Evolutionary conservation across 2,888 invertebrate species (phyloP).

Genomic region (Heteromurus nitidus): DNA sequence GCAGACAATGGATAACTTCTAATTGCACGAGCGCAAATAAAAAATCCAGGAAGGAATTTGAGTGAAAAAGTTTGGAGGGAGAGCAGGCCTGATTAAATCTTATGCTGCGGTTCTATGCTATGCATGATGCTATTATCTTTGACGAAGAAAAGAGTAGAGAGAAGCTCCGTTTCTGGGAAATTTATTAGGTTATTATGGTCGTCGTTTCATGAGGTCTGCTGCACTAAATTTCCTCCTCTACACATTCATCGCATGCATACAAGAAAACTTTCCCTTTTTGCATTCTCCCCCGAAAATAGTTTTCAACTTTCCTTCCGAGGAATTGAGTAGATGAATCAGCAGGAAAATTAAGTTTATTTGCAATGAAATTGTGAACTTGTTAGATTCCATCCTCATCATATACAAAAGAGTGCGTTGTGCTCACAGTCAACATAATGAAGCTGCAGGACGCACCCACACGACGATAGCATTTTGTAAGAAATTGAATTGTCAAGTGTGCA

Average conservation of each 20-base stretch:
- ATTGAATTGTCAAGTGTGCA: too few relatives aligned
- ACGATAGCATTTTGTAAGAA: too few relatives aligned
- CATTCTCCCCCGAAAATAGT: too few relatives aligned
- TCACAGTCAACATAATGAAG: too few relatives aligned
- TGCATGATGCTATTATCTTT: constrained; percentile 2
- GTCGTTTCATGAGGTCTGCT: constrained; percentile 12
- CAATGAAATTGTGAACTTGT: neutral
- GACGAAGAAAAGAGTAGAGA: constrained; percentile 23
- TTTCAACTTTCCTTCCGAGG: neutral
- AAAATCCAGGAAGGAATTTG: constrained; percentile 33
- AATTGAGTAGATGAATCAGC: neutral
- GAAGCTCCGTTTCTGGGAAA: constrained; percentile 25
- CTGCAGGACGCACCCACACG: too few relatives aligned
- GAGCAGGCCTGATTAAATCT: neutral
- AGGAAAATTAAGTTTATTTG: neutral
- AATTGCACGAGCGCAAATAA: constrained; percentile 33
- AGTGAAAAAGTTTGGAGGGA: neutral
- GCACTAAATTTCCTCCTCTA: neutral
- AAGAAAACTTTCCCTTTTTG: too few relatives aligned
- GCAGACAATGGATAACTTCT: constrained; percentile 19
- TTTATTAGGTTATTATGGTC: constrained; percentile 39
- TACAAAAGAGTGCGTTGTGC: too few relatives aligned
- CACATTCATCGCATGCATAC: too few relatives aligned
- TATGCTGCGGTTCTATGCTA: neutral
- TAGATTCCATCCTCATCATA: too few relatives aligned